phyloP scores from a whole-genome alignment of 2,113 vertebrate species.

The Dromaius novaehollandiae region DNA sequence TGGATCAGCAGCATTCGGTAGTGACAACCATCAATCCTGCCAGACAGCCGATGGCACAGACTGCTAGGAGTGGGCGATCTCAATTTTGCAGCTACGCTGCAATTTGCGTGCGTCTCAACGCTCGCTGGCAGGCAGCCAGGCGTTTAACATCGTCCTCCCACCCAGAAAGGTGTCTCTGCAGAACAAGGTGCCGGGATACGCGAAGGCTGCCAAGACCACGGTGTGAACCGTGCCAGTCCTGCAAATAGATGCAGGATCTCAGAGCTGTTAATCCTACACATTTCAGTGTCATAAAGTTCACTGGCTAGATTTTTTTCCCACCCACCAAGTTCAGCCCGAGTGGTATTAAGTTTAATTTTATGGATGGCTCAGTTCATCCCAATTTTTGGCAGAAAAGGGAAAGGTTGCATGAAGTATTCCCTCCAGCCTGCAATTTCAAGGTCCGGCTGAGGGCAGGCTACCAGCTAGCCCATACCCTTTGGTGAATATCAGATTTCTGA shows the following conservation, averaged over 20 bases:
- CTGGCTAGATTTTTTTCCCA: background rate
- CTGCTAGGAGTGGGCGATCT: constrained; percentile 57
- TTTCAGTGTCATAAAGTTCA: background rate
- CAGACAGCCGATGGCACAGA: constrained; percentile 64
- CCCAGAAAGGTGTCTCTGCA: constrained; percentile 58
- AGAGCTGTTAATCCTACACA: background rate
- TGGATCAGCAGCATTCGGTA: constrained; percentile 39
- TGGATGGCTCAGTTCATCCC: background rate
- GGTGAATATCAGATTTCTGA: constrained; percentile 53
- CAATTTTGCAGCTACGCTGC: constrained; percentile 28
- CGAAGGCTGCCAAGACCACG: constrained; percentile 13
- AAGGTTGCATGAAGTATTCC: background rate
- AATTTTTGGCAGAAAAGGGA: background rate
- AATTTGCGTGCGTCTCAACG: background rate
- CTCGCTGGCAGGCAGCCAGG: constrained; percentile 37
- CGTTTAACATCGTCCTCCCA: constrained; percentile 42
- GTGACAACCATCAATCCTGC: constrained; percentile 68
- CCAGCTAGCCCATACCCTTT: background rate
- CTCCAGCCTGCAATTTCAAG: rapidly evolving
- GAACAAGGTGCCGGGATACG: constrained; percentile 24
- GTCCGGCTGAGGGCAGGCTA: background rate
- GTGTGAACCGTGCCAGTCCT: constrained; percentile 14
- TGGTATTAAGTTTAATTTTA: background rate
- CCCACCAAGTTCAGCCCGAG: background rate
- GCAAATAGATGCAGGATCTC: background rate